Percentiles rank a stretch among this genome's conserved stretches.
Conservation (phyloP, 1,140 invertebrate species). For the Lepidurus couesii region DNA sequence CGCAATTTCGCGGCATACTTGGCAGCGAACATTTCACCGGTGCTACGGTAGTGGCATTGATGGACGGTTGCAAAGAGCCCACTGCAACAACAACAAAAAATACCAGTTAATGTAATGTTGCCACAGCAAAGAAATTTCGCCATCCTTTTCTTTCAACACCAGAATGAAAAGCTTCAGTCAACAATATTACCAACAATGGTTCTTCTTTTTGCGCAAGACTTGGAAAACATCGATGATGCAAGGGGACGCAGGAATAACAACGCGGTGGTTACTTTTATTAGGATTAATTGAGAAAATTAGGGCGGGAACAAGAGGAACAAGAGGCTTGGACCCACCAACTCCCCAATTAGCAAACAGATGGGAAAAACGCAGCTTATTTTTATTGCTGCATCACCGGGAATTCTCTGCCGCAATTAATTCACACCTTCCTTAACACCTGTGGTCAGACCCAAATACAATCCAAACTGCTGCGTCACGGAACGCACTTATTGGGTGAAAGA, state of each 20-base stretch:
- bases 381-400: background rate
- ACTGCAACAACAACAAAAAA: slow-evolving; percentile 47
- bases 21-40: slow-evolving; percentile 61
- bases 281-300: too few species aligned
- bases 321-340: background rate
- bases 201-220: too few species aligned
- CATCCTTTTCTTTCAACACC: too few species aligned
- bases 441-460: background rate
- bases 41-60: slow-evolving; percentile 55
- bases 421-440: slow-evolving; percentile 1
- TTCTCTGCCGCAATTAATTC: background rate
- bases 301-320: background rate
- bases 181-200: too few species aligned
- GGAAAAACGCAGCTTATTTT: background rate
- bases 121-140: background rate
- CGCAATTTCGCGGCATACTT: slow-evolving; percentile 65
- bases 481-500: background rate
- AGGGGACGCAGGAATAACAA: too few species aligned
- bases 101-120: background rate
- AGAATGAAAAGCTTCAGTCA: too few species aligned
- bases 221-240: too few species aligned
- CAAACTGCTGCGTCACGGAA: slow-evolving; percentile 13
- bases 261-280: too few species aligned
- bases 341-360: slow-evolving; percentile 10
- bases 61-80: slow-evolving; percentile 73